Evolutionary conservation across 2,797 vertebrate genomes (phyloP), one percentile per base, ranked within the genome.

Genomic region (Glyptemys insculpta): DNA sequence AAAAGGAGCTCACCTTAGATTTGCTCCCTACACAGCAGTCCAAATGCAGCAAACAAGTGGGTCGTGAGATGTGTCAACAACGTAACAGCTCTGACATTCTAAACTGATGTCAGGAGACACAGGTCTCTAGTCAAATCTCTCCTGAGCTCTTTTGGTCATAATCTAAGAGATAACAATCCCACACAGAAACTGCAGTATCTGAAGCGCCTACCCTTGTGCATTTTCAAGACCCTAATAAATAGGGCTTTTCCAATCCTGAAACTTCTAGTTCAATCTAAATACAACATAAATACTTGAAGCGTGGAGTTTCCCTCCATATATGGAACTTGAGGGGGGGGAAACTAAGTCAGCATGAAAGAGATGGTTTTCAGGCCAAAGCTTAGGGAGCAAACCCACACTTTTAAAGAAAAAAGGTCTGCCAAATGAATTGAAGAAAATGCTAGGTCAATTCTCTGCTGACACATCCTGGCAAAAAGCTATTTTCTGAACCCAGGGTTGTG

Each of bases 351-450:
- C 1, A 0, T 31, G 56, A 54, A 54, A 44, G 15, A 83, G 85
- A 65, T 47, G 19, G 25, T 74, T 74, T 8, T 1, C 1, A 65
- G 19, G n/a, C 41, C 72, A 56, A 83, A 90, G 78, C 41, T 37
- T 72, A 76, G 16, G 31, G 49, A 68, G 82, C 85, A 85, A 8
- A 85, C 87, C 89, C n/a, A 6, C 47, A 25, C 87, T 89, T 81
- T 27, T 53, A 80, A 88, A 80, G 9, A 49, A 72, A 85, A 7
- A 23, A 47, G 11, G 6, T 29, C 19, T 72, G 31, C 16, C 25
- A 81, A 78, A 91, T 0, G 5, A 84, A 37, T 15, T 31, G 16
- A 88, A 90, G 31, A 65, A 16, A 62, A 65, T 16, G 44, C 37
- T 68, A 54, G 34, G 31, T 34, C 49, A 80, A 3, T 18, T n/a